A percentile compares a stretch with the other conserved stretches of the same genome.
These are phyloP conservation scores for Henricia sp. DNA, from an alignment of 53 echinoderm and acorn worm species.

Conservation along the genomic window DNA sequence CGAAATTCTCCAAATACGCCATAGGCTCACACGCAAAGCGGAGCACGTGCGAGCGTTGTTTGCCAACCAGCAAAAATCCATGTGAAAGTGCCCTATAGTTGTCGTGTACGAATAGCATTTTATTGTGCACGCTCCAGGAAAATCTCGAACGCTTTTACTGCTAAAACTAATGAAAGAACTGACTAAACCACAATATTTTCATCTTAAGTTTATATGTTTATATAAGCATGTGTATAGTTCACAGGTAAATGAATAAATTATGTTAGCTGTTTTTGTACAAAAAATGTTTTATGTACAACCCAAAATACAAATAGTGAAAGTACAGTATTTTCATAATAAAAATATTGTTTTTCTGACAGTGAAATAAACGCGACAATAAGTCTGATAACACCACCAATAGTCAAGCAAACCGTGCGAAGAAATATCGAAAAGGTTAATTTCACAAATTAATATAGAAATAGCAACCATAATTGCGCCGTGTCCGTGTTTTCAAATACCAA, in stretches of 20 bases:
- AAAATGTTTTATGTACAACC: constrained; percentile 41
- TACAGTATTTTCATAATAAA: constrained; percentile 45
- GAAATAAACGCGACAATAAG: neutral
- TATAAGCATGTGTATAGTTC: constrained; percentile 16
- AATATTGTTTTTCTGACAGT: constrained; percentile 4
- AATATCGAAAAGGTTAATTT: neutral
- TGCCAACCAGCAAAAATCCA: too few relatives aligned
- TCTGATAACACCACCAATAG: neutral
- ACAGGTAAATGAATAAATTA: constrained; percentile 45
- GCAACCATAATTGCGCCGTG: neutral
- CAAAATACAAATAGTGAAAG: constrained; percentile 42
- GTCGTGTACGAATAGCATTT: too few relatives aligned
- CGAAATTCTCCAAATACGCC: too few relatives aligned
- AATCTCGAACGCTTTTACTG: too few relatives aligned
- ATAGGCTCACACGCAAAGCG: too few relatives aligned
- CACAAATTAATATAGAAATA: neutral
- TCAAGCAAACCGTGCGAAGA: neutral
- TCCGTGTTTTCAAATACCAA: neutral
- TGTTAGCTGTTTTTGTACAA: constrained; percentile 17
- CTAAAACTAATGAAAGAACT: too few relatives aligned
- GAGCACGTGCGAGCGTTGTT: too few relatives aligned
- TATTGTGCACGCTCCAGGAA: too few relatives aligned
- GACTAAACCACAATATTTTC: too few relatives aligned
- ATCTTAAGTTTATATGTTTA: neutral
- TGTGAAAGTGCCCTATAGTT: too few relatives aligned